Evolutionary conservation across 2,113 vertebrate genomes (phyloP).

Genomic region (Martes martes): DNA sequence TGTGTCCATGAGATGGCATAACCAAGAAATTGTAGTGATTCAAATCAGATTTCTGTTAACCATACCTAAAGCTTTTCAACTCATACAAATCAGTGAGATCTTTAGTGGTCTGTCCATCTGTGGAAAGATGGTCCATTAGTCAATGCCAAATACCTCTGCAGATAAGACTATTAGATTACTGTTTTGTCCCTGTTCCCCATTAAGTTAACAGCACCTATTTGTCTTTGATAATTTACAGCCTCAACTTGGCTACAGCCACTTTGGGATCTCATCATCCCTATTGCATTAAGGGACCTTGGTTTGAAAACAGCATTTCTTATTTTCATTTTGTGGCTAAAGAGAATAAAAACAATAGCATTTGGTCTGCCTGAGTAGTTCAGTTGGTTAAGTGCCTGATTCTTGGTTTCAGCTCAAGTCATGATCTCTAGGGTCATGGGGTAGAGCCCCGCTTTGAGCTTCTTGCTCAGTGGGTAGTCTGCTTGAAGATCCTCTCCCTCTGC

Average conservation of each 20-base stretch:
- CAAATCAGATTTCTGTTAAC: background rate
- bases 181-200: background rate
- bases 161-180: background rate
- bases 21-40: background rate
- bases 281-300: background rate
- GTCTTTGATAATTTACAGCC: background rate
- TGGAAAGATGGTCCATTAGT: background rate
- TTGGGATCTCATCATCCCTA: background rate
- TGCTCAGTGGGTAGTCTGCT: background rate
- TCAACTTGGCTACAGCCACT: background rate
- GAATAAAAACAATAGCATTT: background rate
- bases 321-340: background rate
- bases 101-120: background rate
- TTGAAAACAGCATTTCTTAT: background rate
- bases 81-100: background rate
- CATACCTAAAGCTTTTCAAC: background rate
- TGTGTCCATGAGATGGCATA: background rate
- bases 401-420: background rate
- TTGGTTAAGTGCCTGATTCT: background rate
- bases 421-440: background rate
- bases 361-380: background rate
- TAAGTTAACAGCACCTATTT: background rate
- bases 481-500: background rate
- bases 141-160: background rate
- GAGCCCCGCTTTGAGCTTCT: background rate